Base-by-base conservation (phyloP, 2,888 invertebrate species). In the Pelosia muscerda region DNA sequence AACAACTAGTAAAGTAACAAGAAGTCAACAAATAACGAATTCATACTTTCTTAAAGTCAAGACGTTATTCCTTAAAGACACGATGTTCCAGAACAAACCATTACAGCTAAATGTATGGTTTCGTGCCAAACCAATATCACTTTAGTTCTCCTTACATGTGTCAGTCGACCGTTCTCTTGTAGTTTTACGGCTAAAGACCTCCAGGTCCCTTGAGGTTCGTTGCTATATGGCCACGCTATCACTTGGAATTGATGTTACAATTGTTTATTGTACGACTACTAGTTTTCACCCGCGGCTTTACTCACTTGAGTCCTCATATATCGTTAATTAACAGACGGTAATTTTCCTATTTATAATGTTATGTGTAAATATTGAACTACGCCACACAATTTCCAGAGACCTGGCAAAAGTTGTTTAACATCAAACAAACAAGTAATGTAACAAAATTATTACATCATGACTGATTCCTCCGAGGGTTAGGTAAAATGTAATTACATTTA, bases 171-270 rank as follows among this genome's bases (percentile, higher is more conserved):
- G 57, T 67, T 64, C 49, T 63, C 58, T 38, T 59, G 49, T 49
- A 57, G 23, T 66, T 76, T 71, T 64, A 68, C 34, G 49, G 31
- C 57, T 63, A 58, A 60, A 65, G 23, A 54, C 31, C 15, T n/a
- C 58, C 9, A 23, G 38, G 26, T 62, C 66, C 56, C 49, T 55
- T 5, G 19, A 55, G 55, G 26, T 26, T 56, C 54, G 13, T 54
- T 54, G 22, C 23, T 55, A 55, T 55, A 25, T 31, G 9, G n/a
- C 11, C 22, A 63, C 23, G n/a, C 55, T n/a, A 38, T 56, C 9
- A 63, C 55, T 63, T 59, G 22, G 28, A 13, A 49, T 53, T 49
- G 65, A 31, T 53, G 28, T 22, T 8, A 15, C 42, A 57, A 57
- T 42, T 28, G 1, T 26, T 26, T 57, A 28, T 22, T 22, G 22